phyloP scores from a whole-genome alignment of 2,888 invertebrate genomes.

The Dynastes hyllus region DNA sequence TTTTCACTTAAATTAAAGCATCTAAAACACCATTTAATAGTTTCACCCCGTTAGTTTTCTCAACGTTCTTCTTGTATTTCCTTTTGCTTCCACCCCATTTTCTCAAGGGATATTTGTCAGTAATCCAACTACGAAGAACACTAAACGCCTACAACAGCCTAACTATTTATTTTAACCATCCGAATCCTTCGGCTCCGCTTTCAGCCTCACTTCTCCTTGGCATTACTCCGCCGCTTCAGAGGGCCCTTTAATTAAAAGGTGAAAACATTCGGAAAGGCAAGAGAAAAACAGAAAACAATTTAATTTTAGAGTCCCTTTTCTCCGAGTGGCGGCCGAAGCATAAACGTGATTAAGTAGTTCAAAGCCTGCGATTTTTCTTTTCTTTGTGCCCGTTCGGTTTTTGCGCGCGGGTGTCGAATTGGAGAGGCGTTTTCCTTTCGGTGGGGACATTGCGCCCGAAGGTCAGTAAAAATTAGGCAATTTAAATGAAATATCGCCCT shows the following conservation, averaged over 20 bases:
- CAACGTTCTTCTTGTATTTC: too few species aligned
- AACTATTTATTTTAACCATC: slow-evolving; percentile 10
- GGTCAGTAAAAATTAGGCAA: slow-evolving; percentile 45
- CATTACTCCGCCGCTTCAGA: background rate
- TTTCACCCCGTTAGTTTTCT: too few species aligned
- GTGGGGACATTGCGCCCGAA: background rate
- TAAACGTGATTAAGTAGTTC: slow-evolving; percentile 46
- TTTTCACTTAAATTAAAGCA: too few species aligned
- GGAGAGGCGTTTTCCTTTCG: slow-evolving; percentile 18
- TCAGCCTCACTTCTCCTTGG: background rate
- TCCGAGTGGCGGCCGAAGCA: slow-evolving; percentile 19
- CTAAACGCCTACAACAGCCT: background rate
- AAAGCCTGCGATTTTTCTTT: slow-evolving; percentile 41
- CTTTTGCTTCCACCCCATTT: background rate
- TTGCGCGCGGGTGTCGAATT: slow-evolving; percentile 34
- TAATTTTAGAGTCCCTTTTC: slow-evolving; percentile 38
- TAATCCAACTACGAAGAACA: background rate
- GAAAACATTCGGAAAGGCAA: slow-evolving; percentile 33
- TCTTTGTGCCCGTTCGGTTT: slow-evolving; percentile 42
- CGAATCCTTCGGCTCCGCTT: background rate
- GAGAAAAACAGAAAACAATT: slow-evolving; percentile 45
- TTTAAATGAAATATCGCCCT: slow-evolving; percentile 42
- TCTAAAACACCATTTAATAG: too few species aligned
- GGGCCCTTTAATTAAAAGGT: slow-evolving; percentile 39
- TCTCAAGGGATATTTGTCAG: background rate